Conservation (phyloP, 30 jellyfish, hydroid and myxozoan species). For the Phacellophora camtschatica region DNA sequence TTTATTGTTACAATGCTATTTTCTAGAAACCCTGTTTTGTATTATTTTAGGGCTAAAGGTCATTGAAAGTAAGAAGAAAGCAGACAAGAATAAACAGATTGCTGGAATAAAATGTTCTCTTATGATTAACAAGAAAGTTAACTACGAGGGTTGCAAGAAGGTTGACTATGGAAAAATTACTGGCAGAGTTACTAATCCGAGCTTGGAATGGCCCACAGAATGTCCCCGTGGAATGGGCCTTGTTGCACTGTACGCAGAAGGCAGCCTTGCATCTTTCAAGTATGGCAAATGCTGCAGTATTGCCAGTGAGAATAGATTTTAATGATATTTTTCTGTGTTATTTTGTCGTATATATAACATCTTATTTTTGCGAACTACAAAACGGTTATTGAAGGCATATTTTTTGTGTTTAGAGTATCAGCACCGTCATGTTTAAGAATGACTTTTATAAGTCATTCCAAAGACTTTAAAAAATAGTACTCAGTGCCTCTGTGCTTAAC, state of each 20-base stretch:
- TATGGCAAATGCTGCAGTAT: conserved; percentile 81
- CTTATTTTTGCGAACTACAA: too few relatives aligned
- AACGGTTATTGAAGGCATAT: too few relatives aligned
- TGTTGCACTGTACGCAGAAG: conserved; percentile 58
- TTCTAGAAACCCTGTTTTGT: not conserved
- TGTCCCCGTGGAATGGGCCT: conserved; percentile 68
- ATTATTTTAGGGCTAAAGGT: conserved; percentile 37
- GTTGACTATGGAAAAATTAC: not conserved
- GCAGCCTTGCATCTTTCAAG: conserved; percentile 36
- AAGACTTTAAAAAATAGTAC: too few relatives aligned
- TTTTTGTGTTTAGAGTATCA: too few relatives aligned
- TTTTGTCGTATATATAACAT: not conserved
- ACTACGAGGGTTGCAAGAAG: conserved; percentile 29
- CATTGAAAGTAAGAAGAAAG: not conserved
- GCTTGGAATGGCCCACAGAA: conserved; percentile 63
- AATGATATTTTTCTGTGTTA: too few relatives aligned
- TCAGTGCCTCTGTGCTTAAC: too few relatives aligned
- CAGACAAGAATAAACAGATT: not conserved
- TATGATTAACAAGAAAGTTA: conserved; percentile 45
- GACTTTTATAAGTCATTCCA: too few relatives aligned
- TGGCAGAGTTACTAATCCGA: conserved; percentile 27
- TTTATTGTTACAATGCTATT: too few relatives aligned
- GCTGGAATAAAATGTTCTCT: conserved; percentile 73
- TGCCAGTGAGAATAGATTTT: conserved; percentile 54
- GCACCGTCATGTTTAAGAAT: too few relatives aligned